Evolutionary conservation across 2,797 vertebrate species (phyloP).

Genomic region (Melanotaenia nigrans): DNA sequence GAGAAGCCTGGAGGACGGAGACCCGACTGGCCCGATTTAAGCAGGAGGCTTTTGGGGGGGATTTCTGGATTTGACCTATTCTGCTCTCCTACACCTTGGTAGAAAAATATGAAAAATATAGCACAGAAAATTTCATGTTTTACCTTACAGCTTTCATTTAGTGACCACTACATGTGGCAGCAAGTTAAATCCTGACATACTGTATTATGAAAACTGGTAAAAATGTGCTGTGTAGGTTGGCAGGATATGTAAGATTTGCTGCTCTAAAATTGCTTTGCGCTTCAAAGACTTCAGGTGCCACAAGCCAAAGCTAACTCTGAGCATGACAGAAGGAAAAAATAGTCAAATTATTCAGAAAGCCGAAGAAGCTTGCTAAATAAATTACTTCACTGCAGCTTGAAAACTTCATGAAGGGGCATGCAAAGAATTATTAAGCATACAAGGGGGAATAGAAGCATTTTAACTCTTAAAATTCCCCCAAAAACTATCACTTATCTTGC

Average conservation of each 20-base stretch:
- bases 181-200: not conserved
- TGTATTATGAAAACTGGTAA: constrained; percentile 4
- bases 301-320: constrained; percentile 46
- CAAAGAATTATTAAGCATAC: constrained; percentile 6
- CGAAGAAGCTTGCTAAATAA: constrained; percentile 8
- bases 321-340: constrained; percentile 31
- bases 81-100: constrained; percentile 77
- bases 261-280: constrained; percentile 50
- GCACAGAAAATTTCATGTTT: not conserved
- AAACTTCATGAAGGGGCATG: constrained; percentile 3
- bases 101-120: constrained; percentile 3
- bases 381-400: constrained; percentile 28
- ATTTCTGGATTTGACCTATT: constrained; percentile 83
- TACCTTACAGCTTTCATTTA: not conserved
- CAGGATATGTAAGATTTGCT: constrained; percentile 26
- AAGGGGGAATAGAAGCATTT: not conserved
- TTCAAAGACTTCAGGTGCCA: constrained; percentile 62
- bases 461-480: not conserved
- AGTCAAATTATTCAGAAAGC: constrained; percentile 30
- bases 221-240: constrained; percentile 18
- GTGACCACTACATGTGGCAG: not conserved
- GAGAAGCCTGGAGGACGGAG: constrained; percentile 94
- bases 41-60: constrained; percentile 83
- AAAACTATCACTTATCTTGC: not conserved
- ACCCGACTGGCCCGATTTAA: constrained; percentile 89